Percentiles rank a stretch among this genome's conserved stretches.
Conservation (phyloP, 2,797 vertebrate genomes). For the Enteromius viviparus region DNA sequence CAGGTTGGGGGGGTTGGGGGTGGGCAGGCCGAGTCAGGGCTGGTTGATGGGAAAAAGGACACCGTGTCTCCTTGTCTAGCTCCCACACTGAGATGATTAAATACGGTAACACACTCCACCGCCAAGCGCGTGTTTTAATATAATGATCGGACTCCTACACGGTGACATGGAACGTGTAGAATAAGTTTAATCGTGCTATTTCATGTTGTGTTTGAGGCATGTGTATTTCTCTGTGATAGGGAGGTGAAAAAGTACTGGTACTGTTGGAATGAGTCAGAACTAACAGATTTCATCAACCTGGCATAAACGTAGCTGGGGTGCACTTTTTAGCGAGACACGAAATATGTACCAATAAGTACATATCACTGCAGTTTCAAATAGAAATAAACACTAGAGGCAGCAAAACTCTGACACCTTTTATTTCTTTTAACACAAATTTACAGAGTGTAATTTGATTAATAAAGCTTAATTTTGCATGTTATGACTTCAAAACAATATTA, state of each 20-base stretch:
- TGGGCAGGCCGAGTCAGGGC: slow-evolving; percentile 32
- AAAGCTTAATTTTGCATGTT: no score
- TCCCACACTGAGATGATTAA: slow-evolving; percentile 50
- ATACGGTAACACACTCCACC: slow-evolving; percentile 35
- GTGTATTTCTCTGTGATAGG: background rate
- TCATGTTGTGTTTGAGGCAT: slow-evolving; percentile 16
- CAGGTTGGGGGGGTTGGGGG: slow-evolving; percentile 21
- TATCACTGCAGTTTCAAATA: no score
- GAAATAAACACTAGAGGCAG: no score
- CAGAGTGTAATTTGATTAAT: no score
- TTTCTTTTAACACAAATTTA: no score
- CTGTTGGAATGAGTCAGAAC: background rate
- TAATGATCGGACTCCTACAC: slow-evolving; percentile 27
- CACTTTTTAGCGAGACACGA: no score
- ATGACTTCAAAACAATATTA: no score
- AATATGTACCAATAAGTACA: no score
- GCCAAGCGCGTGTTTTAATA: slow-evolving; percentile 19
- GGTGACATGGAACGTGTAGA: slow-evolving; percentile 16
- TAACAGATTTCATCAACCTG: background rate
- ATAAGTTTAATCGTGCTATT: slow-evolving; percentile 26
- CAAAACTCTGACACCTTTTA: no score
- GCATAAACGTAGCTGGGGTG: no score
- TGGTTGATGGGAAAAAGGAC: slow-evolving; percentile 54
- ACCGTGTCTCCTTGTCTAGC: slow-evolving; percentile 43
- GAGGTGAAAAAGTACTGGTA: background rate